Evolutionary conservation across 2,797 vertebrate species (phyloP).

Genomic region (Onychomys leucogaster): DNA sequence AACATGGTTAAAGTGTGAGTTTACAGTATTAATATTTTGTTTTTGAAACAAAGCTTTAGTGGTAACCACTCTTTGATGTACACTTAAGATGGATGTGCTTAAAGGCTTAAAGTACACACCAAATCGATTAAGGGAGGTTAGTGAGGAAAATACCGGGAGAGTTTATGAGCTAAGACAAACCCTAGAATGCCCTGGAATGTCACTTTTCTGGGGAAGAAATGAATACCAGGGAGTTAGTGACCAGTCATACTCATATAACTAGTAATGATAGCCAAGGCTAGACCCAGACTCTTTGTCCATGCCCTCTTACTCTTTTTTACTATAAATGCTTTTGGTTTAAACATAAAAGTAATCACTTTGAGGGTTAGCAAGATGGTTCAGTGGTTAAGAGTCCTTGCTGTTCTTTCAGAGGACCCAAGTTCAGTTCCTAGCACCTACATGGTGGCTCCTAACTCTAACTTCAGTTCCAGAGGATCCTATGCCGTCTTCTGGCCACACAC

Average conservation of each 20-base stretch:
- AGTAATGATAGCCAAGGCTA: not conserved
- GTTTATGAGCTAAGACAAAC: not conserved
- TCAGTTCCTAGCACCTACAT: not conserved
- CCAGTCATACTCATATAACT: not conserved
- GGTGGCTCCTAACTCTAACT: not conserved
- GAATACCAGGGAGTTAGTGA: not conserved
- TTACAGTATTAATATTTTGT: not conserved
- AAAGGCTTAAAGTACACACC: not conserved
- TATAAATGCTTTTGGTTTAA: constrained; percentile 1
- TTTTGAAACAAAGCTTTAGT: constrained; percentile 38
- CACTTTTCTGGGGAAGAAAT: not conserved
- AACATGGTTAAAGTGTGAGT: not conserved
- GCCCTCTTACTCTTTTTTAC: not conserved
- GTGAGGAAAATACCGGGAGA: not conserved
- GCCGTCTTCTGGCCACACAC: not conserved
- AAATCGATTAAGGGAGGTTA: constrained; percentile 2
- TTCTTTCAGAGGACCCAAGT: not conserved
- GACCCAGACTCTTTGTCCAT: not conserved
- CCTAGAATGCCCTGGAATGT: constrained; percentile 21
- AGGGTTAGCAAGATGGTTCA: not conserved
- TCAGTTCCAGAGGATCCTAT: not conserved
- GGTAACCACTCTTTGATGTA: constrained; percentile 17
- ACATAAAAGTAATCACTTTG: not conserved
- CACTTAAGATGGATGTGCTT: not conserved
- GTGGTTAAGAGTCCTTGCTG: not conserved